Evolutionary conservation across 2,797 vertebrate species (phyloP).

Genomic region (Tragelaphus oryx): DNA sequence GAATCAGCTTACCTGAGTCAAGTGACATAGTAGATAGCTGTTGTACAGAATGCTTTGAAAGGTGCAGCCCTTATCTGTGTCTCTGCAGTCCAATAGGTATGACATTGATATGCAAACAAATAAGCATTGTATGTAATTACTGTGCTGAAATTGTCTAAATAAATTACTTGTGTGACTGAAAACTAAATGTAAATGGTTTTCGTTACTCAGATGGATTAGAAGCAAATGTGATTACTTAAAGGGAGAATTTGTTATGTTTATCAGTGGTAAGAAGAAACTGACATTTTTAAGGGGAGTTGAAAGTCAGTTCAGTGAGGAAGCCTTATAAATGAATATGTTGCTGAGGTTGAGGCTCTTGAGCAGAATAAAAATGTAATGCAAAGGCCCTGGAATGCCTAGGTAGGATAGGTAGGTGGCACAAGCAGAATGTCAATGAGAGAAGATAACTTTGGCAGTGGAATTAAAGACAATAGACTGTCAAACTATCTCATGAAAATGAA

Average conservation of each 20-base stretch:
- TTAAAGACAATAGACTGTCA: constrained; percentile 10
- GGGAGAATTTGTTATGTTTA: constrained; percentile 49
- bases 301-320: constrained; percentile 69
- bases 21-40: neutral
- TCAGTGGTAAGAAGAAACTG: constrained; percentile 74
- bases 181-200: constrained; percentile 4
- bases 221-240: neutral
- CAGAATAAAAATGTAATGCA: constrained; percentile 38
- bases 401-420: constrained; percentile 29
- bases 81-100: neutral
- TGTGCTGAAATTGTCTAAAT: constrained; percentile 20
- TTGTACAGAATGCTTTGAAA: constrained; percentile 28
- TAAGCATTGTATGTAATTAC: neutral
- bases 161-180: neutral
- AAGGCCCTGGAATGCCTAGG: constrained; percentile 31
- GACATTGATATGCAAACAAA: neutral
- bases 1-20: neutral
- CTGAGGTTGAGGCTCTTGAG: constrained; percentile 31
- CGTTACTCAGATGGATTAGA: neutral
- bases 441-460: constrained; percentile 30
- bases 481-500: neutral
- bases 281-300: constrained; percentile 67
- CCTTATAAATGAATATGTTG: constrained; percentile 54
- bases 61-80: neutral
- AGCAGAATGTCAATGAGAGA: constrained; percentile 48